Base-by-base conservation (phyloP, 2,113 vertebrate species). In the Atrichornis clamosus region DNA sequence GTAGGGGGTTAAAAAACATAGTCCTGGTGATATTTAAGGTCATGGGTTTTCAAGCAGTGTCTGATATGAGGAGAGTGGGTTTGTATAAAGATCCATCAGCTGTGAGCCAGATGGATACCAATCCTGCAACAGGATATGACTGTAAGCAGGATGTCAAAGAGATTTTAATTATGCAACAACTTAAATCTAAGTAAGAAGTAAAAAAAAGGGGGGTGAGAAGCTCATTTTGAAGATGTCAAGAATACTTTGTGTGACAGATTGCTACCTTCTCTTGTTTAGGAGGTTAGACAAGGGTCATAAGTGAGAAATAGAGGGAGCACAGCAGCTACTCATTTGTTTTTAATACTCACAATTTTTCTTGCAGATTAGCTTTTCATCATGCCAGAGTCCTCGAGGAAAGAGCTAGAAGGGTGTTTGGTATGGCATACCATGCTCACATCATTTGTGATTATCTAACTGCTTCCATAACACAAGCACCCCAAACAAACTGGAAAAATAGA, bases 161-260 rank as follows among this genome's bases (percentile, higher is more conserved):
- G 37, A 95, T 92, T 95, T 96, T 97, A 97, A 96, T 97, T 96
- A 98, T 88, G 89, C 85, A 96, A 97, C 94, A 90, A 92, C 87
- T 95, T 92, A 96, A 91, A 77, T 86, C 55, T 93, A 90, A 96
- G 69, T 42, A 96, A 79, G n/a, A 75, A 93, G 74, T 87, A 95
- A 87, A 96, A 83, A 73, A 95, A 2, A 6, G 3, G 1, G 3
- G 19, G 12, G 28, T 26, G 2, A 86, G 73, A 90, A 95, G 79
- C 96, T 97, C 94, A 93, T 94, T 94, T 96, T 81, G 77, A 65
- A 73, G 68, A 95, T 94, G 97, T 96, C 96, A 93, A 87, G 95
- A 96, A 93, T 85, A 97, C 77, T 97, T 97, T 86, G 53, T 49
- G 90, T 96, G 97, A 97, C 84, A 95, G 90, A 97, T 96, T 91